Percentiles rank a stretch among this genome's conserved stretches.
These are phyloP conservation scores for Melospiza melodia DNA, from an alignment of 2,113 vertebrate genomes.

Conservation along the genomic window DNA sequence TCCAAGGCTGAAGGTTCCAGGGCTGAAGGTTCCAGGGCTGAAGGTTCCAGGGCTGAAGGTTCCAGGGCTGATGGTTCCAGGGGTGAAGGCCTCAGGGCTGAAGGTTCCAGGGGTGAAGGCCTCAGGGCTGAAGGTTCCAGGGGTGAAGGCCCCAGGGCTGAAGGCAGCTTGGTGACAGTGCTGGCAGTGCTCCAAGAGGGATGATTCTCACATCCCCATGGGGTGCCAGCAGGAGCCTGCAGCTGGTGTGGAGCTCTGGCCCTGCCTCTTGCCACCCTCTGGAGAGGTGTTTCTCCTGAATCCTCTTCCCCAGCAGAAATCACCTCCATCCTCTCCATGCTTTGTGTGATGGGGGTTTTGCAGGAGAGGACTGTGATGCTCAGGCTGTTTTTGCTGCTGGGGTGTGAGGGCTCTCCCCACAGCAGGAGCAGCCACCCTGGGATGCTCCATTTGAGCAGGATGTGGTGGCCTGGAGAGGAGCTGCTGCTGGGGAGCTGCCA, in stretches of 20 bases:
- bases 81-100: background rate
- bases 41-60: no score
- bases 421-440: background rate
- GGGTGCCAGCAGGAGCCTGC: background rate
- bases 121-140: background rate
- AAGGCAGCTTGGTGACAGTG: background rate
- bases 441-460: background rate
- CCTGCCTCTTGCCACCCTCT: background rate
- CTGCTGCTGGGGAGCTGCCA: background rate
- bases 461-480: background rate
- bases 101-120: background rate
- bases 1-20: no score
- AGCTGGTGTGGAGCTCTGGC: background rate
- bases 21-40: no score
- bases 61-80: no score
- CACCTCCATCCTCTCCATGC: rapidly evolving
- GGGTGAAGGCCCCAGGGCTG: background rate
- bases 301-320: background rate
- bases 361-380: rapidly evolving
- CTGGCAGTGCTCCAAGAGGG: background rate
- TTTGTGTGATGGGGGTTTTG: background rate
- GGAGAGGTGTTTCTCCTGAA: rapidly evolving
- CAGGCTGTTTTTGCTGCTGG: background rate
- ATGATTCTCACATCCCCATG: background rate
- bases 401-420: rapidly evolving